Conservation (phyloP, 92 coral and sea anemone genomes). For the Epizoanthus scotinus region DNA sequence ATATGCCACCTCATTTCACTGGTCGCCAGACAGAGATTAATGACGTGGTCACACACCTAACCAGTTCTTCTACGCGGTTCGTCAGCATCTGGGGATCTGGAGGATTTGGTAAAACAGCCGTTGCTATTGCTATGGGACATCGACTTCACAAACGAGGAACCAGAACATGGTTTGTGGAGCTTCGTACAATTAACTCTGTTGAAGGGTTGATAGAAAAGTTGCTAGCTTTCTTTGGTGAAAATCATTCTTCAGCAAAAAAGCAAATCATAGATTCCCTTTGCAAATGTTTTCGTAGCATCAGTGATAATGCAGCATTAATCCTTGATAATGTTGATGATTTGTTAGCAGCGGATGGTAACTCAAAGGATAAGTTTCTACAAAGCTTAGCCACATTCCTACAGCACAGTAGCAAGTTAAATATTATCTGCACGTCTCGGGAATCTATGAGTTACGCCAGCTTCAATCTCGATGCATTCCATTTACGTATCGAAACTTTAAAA, state of each 20-base stretch:
- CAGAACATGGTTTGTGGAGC: conserved; percentile 1
- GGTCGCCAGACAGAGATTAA: conserved; percentile 9
- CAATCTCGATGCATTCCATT: not conserved
- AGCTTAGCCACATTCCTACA: too few relatives aligned
- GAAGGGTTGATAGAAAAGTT: not conserved
- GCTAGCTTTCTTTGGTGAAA: not conserved
- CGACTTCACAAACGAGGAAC: conserved; percentile 12
- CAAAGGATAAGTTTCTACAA: not conserved
- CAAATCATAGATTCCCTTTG: not conserved
- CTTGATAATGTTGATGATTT: conserved; percentile 1
- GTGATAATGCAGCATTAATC: not conserved
- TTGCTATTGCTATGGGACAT: not conserved
- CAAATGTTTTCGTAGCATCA: not conserved
- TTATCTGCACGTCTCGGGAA: conserved; percentile 16
- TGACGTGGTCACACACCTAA: not conserved
- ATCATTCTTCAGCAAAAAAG: not conserved
- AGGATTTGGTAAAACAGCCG: not conserved
- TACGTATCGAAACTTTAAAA: not conserved
- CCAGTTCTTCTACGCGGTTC: not conserved
- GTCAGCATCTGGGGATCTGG: not conserved
- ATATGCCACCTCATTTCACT: conserved; percentile 1
- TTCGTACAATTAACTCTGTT: not conserved
- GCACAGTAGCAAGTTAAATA: not conserved
- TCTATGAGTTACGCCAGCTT: not conserved
- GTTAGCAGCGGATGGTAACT: not conserved